A percentile compares a stretch with the other conserved stretches of the same genome.
These are phyloP conservation scores for Clarias gariepinus DNA, from an alignment of 2,113 vertebrate species.

Conservation along the genomic window DNA sequence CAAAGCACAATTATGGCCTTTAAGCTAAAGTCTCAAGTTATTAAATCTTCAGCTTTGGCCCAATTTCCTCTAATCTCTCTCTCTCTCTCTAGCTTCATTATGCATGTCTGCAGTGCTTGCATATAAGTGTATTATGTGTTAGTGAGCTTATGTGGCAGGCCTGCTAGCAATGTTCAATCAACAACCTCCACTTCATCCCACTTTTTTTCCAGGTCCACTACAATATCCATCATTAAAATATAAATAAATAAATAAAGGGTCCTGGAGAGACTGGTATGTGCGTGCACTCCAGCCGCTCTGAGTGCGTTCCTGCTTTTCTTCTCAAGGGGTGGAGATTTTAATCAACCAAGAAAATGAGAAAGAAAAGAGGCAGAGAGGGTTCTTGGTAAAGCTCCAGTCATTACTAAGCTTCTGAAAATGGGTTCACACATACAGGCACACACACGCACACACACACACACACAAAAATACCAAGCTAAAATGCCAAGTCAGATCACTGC, in stretches of 20 bases:
- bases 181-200: conserved; percentile 31
- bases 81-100: neutral
- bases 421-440: neutral
- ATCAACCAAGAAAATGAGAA: conserved; percentile 13
- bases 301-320: conserved; percentile 10
- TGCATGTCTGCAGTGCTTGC: neutral
- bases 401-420: neutral
- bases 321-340: neutral
- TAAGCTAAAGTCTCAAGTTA: conserved; percentile 17
- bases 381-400: conserved; percentile 4
- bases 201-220: neutral
- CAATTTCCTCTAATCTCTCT: conserved; percentile 31
- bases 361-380: conserved; percentile 8
- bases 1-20: conserved; percentile 11
- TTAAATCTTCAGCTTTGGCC: conserved; percentile 5
- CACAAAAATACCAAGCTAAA: neutral
- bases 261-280: neutral
- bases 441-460: conserved; percentile 3
- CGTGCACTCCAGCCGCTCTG: neutral
- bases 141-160: conserved; percentile 35
- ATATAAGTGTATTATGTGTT: conserved; percentile 4
- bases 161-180: conserved; percentile 40
- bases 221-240: conserved; percentile 12
- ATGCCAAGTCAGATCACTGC: neutral
- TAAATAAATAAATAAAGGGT: conserved; percentile 16